Evolutionary conservation across 2,113 vertebrate species (phyloP).

Genomic region (Halcyon malimbica): DNA sequence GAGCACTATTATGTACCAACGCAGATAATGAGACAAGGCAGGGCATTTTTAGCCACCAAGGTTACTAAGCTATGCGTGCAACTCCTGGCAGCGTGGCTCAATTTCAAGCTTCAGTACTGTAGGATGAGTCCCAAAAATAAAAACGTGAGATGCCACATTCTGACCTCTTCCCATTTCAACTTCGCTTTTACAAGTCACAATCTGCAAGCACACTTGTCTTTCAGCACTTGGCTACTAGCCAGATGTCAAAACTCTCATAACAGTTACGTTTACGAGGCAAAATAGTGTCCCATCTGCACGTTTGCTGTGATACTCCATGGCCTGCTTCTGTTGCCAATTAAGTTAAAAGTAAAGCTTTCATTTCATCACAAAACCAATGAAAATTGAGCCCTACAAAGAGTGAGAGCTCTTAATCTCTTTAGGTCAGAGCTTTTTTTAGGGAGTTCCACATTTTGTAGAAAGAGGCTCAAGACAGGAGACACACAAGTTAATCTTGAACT

Average conservation of each 20-base stretch:
- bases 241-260: not conserved
- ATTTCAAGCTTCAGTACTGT: not conserved
- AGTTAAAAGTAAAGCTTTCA: not conserved
- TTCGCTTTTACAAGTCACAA: not conserved
- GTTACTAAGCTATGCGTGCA: not conserved
- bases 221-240: not conserved
- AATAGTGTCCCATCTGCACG: not conserved
- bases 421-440: not conserved
- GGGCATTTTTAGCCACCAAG: not conserved
- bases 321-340: not conserved
- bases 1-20: not conserved
- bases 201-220: not conserved
- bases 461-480: not conserved
- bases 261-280: not conserved
- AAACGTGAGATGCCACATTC: not conserved
- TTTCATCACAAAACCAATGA: not conserved
- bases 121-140: not conserved
- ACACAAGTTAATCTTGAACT: not conserved
- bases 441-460: not conserved
- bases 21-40: not conserved
- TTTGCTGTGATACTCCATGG: not conserved
- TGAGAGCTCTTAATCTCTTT: rapidly evolving
- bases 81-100: not conserved
- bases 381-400: not conserved
- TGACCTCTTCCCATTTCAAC: not conserved